A percentile compares a stretch with the other conserved stretches of the same genome.
phyloP scores from a whole-genome alignment of 2,888 invertebrate species.

The Drosophila colorata region DNA sequence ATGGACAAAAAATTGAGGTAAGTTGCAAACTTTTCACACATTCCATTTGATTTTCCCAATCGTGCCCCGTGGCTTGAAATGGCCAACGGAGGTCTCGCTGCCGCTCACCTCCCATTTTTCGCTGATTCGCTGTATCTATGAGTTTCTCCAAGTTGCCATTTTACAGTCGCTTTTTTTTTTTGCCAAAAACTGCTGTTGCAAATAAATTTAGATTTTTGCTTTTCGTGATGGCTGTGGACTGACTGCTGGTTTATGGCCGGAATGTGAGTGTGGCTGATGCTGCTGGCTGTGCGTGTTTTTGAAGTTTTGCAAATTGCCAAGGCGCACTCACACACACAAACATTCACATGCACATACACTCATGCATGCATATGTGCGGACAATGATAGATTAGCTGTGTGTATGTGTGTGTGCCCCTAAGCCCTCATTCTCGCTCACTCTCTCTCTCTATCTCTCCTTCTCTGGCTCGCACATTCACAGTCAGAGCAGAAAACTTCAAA shows the following conservation, averaged over 20 bases:
- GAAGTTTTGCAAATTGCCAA: slow-evolving; percentile 76
- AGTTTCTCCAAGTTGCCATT: background rate
- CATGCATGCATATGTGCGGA: slow-evolving; percentile 38
- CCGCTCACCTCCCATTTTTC: too few relatives aligned
- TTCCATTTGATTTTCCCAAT: slow-evolving; percentile 9
- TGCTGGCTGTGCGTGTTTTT: slow-evolving; percentile 68
- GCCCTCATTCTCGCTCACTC: slow-evolving; percentile 11
- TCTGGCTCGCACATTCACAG: slow-evolving; percentile 6
- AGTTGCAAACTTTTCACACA: slow-evolving; percentile 27
- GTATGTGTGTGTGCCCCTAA: slow-evolving; percentile 9
- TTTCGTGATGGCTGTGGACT: slow-evolving; percentile 27
- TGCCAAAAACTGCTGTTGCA: slow-evolving; percentile 42
- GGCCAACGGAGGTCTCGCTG: background rate
- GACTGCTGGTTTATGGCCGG: slow-evolving; percentile 26
- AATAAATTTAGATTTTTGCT: slow-evolving; percentile 66
- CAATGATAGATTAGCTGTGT: slow-evolving; percentile 69
- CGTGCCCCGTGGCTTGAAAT: background rate
- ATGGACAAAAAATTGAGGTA: slow-evolving; percentile 35
- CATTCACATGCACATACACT: slow-evolving; percentile 20
- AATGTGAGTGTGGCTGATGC: slow-evolving; percentile 20
- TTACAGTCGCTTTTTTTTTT: slow-evolving; percentile 12
- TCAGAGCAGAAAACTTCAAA: slow-evolving; percentile 65
- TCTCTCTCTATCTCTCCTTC: slow-evolving; percentile 16
- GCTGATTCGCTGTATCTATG: background rate
- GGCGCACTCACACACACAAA: slow-evolving; percentile 13